Evolutionary conservation across 1,140 invertebrate species (phyloP).

Genomic region (Hycleus cichorii): DNA sequence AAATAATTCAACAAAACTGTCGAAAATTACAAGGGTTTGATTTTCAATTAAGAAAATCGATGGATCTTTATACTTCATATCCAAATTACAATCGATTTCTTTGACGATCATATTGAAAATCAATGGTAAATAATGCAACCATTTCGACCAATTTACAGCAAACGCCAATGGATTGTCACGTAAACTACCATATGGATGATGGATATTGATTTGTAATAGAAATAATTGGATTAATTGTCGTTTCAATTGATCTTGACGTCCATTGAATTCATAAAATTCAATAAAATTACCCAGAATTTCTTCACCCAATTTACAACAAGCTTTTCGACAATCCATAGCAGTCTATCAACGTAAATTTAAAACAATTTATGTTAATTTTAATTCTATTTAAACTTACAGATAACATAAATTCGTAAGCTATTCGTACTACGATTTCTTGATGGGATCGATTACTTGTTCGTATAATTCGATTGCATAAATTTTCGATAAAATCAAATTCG

Average conservation of each 20-base stretch:
- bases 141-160: conserved; percentile 27
- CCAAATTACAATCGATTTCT: conserved; percentile 23
- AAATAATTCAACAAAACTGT: conserved; percentile 26
- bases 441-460: conserved; percentile 3
- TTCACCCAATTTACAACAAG: conserved; percentile 34
- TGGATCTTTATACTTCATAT: conserved; percentile 15
- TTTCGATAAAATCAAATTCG: conserved; percentile 28
- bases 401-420: conserved; percentile 24
- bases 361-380: no score
- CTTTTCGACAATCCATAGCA: conserved; percentile 30
- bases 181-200: conserved; percentile 29
- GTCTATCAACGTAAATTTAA: conserved; percentile 11
- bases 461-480: conserved; percentile 20
- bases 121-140: conserved; percentile 25
- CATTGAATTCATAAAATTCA: conserved; percentile 23
- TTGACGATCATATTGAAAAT: conserved; percentile 22
- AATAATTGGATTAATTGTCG: conserved; percentile 29
- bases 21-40: conserved; percentile 11
- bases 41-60: conserved; percentile 17
- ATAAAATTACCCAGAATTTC: conserved; percentile 23
- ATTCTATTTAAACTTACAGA: conserved; percentile 21
- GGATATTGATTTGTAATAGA: conserved; percentile 33
- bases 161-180: conserved; percentile 18
- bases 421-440: conserved; percentile 24
- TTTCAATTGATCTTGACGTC: conserved; percentile 9